Evolutionary conservation across 2,113 vertebrate species (phyloP), one percentile per base, ranked within the genome.

Genomic region (Vireo altiloquus): DNA sequence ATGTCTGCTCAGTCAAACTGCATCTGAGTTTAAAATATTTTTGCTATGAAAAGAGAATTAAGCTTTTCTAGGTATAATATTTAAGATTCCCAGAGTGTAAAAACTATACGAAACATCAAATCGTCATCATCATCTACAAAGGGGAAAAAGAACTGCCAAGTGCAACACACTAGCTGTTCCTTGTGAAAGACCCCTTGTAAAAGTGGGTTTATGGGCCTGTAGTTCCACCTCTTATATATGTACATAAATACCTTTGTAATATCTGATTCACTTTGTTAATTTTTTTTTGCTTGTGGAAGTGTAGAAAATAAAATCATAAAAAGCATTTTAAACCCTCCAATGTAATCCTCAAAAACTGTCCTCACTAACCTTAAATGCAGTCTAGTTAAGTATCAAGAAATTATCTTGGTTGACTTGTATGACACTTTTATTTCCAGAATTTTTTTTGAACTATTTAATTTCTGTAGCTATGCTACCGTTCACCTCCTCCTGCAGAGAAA

Each of bases 401-500:
- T 86, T 42, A 35, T 33, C 42, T 39, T 92, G 21, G 15, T 92
- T 85, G 59, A 40, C 64, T 64, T 56, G 7, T 23, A 17, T 75
- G 35, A 71, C 31, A 63, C 76, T 76, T 52, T 4, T 52, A 71
- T 64, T 90, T 87, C 37, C 53, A 60, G 47, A 22, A n/a, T 70
- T 85, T 49, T 77, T 83, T 77, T n/a, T 15, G 11, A 82, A 30
- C 57, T 57, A 22, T 23, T 91, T 82, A 76, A 87, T 69, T 94
- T 47, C 33, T 64, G 52, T 89, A 76, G 44, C 87, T 84, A 25
- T 61, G 46, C 33, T 69, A 46, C 25, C 53, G 19, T 57, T 81
- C 25, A 57, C 49, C 47, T 80, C 42, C 24, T 89, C 33, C 81
- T 92, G 53, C 84, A 69, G 87, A 81, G 42, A 92, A 91, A 87